A percentile compares a stretch with the other conserved stretches of the same genome.
Conservation (phyloP, 1,140 invertebrate genomes). For the Protaetia brevitarsis region DNA sequence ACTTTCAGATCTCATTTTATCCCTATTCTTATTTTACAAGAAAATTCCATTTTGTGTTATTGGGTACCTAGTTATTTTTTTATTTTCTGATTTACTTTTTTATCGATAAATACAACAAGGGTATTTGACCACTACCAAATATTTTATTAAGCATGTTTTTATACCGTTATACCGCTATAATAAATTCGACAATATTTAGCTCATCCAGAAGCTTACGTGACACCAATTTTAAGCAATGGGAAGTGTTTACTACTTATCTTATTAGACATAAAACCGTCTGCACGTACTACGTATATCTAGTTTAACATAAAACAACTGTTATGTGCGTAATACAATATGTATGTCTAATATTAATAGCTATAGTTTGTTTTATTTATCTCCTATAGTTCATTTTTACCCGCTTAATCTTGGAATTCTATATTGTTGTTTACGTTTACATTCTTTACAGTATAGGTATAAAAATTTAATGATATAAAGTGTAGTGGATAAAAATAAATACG, state of each 20-base stretch:
- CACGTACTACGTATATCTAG: neutral
- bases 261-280: neutral
- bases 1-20: too few relatives aligned
- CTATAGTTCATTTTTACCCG: neutral
- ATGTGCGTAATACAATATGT: neutral
- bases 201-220: too few relatives aligned
- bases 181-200: too few relatives aligned
- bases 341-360: neutral
- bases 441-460: neutral
- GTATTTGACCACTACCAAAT: too few relatives aligned
- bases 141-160: too few relatives aligned
- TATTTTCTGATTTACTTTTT: too few relatives aligned
- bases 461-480: constrained; percentile 9
- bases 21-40: too few relatives aligned
- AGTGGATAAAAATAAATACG: constrained; percentile 1
- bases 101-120: too few relatives aligned
- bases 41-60: too few relatives aligned
- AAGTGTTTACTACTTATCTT: neutral
- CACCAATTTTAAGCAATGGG: too few relatives aligned
- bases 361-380: neutral
- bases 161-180: too few relatives aligned
- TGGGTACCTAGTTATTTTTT: too few relatives aligned
- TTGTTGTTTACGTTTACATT: constrained; percentile 11
- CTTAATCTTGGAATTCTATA: neutral
- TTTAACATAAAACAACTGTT: neutral